phyloP scores from a whole-genome alignment of 1,140 invertebrate genomes.

The Penaeus japonicus region DNA sequence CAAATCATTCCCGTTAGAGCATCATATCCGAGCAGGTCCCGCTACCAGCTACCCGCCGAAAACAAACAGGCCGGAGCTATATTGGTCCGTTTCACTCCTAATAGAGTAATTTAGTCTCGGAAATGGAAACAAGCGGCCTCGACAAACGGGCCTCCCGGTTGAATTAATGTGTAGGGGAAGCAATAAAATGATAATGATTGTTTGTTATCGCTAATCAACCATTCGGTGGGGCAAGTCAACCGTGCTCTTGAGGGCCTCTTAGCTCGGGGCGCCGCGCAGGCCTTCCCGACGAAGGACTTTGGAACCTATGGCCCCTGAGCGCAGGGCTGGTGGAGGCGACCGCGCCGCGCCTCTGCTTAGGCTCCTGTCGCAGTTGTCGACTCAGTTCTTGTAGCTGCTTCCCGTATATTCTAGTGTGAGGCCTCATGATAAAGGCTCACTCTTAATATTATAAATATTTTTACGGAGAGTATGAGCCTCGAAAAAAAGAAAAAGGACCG shows the following conservation, averaged over 20 bases:
- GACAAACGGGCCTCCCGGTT: conserved; percentile 54
- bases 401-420: conserved; percentile 7
- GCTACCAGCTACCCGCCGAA: conserved; percentile 9
- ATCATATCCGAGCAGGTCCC: conserved; percentile 19
- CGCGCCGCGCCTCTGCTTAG: not conserved
- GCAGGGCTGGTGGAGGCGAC: not conserved
- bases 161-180: conserved; percentile 57
- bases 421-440: conserved; percentile 1
- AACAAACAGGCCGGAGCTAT: conserved; percentile 47
- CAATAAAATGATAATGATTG: conserved; percentile 59
- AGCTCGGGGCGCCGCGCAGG: not conserved
- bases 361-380: not conserved
- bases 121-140: conserved; percentile 56
- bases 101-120: conserved; percentile 57
- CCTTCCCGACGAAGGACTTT: not conserved
- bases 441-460: not conserved
- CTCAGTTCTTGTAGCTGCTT: conserved; percentile 18
- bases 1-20: not conserved
- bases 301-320: not conserved
- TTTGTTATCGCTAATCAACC: conserved; percentile 58
- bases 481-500: no score
- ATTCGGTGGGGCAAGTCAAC: conserved; percentile 55
- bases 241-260: conserved; percentile 17
- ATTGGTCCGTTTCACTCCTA: conserved; percentile 55
- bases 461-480: no score